Evolutionary conservation across 1,140 invertebrate species (phyloP).

Genomic region (Uloborus diversus): DNA sequence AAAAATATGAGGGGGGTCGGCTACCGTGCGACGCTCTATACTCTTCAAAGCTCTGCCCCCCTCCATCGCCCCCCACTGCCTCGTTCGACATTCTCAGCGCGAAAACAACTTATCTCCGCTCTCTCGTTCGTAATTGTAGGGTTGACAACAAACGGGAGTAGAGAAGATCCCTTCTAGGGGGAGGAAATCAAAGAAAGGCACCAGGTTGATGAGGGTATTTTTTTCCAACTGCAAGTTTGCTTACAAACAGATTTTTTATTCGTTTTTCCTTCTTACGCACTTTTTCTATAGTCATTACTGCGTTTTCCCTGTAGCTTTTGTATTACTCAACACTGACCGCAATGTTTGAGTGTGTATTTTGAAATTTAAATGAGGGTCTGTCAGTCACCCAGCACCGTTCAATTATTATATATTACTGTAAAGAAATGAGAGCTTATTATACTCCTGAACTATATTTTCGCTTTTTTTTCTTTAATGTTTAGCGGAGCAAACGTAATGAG

Average conservation of each 20-base stretch:
- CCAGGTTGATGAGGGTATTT: conserved; percentile 20
- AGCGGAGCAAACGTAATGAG: too few species aligned
- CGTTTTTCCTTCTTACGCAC: neutral
- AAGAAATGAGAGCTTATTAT: too few species aligned
- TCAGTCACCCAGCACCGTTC: too few species aligned
- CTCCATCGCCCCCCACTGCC: neutral
- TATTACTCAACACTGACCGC: too few species aligned
- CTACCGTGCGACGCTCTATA: conserved; percentile 40
- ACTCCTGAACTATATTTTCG: too few species aligned
- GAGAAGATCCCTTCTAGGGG: too few species aligned
- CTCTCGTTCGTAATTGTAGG: conserved; percentile 22
- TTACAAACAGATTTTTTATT: neutral
- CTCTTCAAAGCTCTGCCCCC: neutral
- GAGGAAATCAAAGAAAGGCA: too few species aligned
- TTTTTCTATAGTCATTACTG: neutral
- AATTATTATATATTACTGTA: too few species aligned
- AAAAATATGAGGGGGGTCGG: conserved; percentile 1
- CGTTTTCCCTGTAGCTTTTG: neutral
- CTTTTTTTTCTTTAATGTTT: too few species aligned
- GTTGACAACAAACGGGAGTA: conserved; percentile 30
- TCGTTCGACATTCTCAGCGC: neutral
- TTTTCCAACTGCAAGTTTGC: neutral
- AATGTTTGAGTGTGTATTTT: too few species aligned
- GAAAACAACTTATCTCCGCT: neutral
- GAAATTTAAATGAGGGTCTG: too few species aligned